Base-by-base conservation (phyloP, 2,888 invertebrate species). In the Athripsodes cinereus region DNA sequence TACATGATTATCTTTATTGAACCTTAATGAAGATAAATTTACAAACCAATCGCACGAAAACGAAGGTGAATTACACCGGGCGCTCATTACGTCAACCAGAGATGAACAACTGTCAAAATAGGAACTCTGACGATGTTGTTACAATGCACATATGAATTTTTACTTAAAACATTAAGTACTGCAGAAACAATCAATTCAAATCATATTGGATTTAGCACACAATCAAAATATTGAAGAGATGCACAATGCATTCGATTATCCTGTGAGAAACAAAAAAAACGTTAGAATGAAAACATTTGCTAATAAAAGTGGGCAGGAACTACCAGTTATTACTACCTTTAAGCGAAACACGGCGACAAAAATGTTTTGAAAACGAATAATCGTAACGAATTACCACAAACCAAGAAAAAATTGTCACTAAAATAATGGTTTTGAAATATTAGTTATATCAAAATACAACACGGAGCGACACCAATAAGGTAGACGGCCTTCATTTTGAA, bases 341-440 rank as follows among this genome's bases (percentile, higher is more conserved):
- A 55, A 66, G 72, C 69, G 67, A 67, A 73, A 74, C 76, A 40
- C 13, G 16, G 3, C 2, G 40, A 40, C 40, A 40, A 40, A 3
- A 40, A 5, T 40, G 13, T 8, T 40, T 6, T 6, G 3, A 26
- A 26, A 26, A 6, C 26, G 26, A 10, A 6, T 13, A 8, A n/a
- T n/a, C 16, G 13, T 13, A 40, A 40, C 5, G 5, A 40, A 40
- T 8, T 40, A 8, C 5, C 40, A 40, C 40, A 40, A 40, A 40
- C 40, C 40, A 40, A 40, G 2, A 13, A 40, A 8, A 40, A n/a
- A 40, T n/a, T 8, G 40, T 40, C 40, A 40, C 40, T 8, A n/a
- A 40, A 8, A 13, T 13, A 40, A 13, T 40, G 13, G 13, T n/a
- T 40, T 22, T n/a, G n/a, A 13, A 13, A 40, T 13, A 13, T n/a